phyloP scores from a whole-genome alignment of 2,797 vertebrate genomes.

The Coreius guichenoti region DNA sequence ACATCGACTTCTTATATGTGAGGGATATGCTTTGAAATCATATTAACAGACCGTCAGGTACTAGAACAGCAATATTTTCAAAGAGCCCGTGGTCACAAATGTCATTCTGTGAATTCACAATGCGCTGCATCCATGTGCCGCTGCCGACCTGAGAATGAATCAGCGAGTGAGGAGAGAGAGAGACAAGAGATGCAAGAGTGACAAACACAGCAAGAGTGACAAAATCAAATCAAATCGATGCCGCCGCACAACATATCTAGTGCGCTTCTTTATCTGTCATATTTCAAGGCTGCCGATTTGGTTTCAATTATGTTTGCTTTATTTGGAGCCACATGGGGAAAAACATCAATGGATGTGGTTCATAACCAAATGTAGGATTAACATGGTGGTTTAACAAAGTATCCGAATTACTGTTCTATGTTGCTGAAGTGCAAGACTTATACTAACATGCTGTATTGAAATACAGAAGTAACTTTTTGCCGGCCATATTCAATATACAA shows the following conservation, averaged over 20 bases:
- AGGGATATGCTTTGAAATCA: slow-evolving; percentile 23
- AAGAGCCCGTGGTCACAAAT: slow-evolving; percentile 34
- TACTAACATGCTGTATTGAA: background rate
- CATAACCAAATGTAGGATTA: background rate
- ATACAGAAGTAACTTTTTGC: background rate
- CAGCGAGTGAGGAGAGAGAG: slow-evolving; percentile 1
- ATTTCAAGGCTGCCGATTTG: slow-evolving; percentile 36
- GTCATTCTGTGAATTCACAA: slow-evolving; percentile 45
- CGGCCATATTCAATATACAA: background rate
- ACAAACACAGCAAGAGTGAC: slow-evolving; percentile 25
- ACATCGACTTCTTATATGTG: background rate
- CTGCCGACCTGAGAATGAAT: slow-evolving; percentile 35
- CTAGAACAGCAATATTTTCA: slow-evolving; percentile 25
- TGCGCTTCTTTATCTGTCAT: slow-evolving; percentile 37
- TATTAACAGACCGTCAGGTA: slow-evolving; percentile 10
- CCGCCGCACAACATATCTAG: slow-evolving; percentile 34
- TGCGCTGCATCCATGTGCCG: slow-evolving; percentile 13
- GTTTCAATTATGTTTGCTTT: slow-evolving; percentile 45
- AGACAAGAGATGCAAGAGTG: slow-evolving; percentile 40
- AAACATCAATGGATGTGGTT: background rate
- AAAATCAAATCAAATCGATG: slow-evolving; percentile 56
- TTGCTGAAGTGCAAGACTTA: background rate
- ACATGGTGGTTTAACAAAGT: background rate
- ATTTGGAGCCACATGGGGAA: slow-evolving; percentile 27
- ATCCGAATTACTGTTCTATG: background rate